Evolutionary conservation across 2,797 vertebrate species (phyloP), one percentile per base, ranked within the genome.

Genomic region (Myiotriccus ornatus): DNA sequence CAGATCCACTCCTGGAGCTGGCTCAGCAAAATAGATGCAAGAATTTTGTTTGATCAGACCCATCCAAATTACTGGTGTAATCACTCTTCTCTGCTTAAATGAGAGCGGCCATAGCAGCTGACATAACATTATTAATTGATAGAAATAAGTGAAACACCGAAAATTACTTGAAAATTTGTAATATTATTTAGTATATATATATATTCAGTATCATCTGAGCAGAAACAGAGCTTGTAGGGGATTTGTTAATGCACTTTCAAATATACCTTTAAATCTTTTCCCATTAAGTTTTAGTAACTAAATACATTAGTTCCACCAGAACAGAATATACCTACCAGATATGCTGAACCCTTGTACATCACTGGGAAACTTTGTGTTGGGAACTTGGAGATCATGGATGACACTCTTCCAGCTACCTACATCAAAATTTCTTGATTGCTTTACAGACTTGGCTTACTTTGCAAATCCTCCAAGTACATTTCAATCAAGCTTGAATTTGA

Each of bases 401-500:
- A 95, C 52, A 49, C 79, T 64, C 27, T 79, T 86, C 70, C 70
- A 74, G 32, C 56, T 60, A 60, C 88, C 78, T 85, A 84, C 80
- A 82, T 93, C 67, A 94, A 65, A 63, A 89, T 63, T 68, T 73
- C 76, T 85, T 93, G 84, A 96, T 84, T 92, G 91, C 95, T 95
- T 97, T 92, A 71, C 73, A 90, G 91, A 92, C 93, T 89, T 87
- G 87, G 82, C 91, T 96, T 97, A 65, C 89, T 85, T 94, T 80
- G 91, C 94, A 96, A 91, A 93, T 88, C 91, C 87, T 93, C 62
- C 82, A 91, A 95, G 82, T 89, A 81, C 87, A 37, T 94, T 95
- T 95, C 94, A 94, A 91, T 97, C 92, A 87, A 85, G 87, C 93
- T 94, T 93, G 92, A 94, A 92, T 96, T 96, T 95, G 76, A 94